Evolutionary conservation across 2,888 invertebrate species (phyloP).

Genomic region (Drosophila infuscata): DNA sequence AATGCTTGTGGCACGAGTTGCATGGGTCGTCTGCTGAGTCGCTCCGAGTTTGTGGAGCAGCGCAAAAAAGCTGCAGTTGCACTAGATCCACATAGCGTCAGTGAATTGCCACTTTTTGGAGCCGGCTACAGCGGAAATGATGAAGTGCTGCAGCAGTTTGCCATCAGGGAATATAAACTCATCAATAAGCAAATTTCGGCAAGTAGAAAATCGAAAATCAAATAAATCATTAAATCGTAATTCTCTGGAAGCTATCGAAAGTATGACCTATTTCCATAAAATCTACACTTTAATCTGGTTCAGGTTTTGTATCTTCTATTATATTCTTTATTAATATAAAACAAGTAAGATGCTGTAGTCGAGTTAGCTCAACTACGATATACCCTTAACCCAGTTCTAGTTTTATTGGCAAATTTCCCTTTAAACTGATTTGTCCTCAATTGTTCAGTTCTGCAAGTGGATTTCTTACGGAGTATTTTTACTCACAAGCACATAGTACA

Average conservation of each 20-base stretch:
- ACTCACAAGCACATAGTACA: too few species aligned
- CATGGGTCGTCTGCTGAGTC: constrained; percentile 46
- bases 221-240: not conserved
- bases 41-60: constrained; percentile 32
- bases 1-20: constrained; percentile 41
- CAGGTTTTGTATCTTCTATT: too few species aligned
- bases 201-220: constrained; percentile 7
- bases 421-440: too few species aligned
- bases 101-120: constrained; percentile 28
- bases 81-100: constrained; percentile 16
- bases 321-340: too few species aligned
- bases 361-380: too few species aligned
- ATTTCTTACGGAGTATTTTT: too few species aligned
- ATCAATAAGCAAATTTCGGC: constrained; percentile 47
- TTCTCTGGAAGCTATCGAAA: not conserved
- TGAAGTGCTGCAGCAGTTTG: constrained; percentile 46
- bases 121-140: constrained; percentile 31
- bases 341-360: too few species aligned
- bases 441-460: too few species aligned
- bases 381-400: too few species aligned
- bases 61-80: constrained; percentile 17
- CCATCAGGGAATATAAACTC: constrained; percentile 45
- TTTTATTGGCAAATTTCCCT: too few species aligned
- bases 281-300: not conserved
- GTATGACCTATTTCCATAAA: not conserved